Evolutionary conservation across 2,888 invertebrate genomes (phyloP).

Genomic region (Epistrophe grossulariae): DNA sequence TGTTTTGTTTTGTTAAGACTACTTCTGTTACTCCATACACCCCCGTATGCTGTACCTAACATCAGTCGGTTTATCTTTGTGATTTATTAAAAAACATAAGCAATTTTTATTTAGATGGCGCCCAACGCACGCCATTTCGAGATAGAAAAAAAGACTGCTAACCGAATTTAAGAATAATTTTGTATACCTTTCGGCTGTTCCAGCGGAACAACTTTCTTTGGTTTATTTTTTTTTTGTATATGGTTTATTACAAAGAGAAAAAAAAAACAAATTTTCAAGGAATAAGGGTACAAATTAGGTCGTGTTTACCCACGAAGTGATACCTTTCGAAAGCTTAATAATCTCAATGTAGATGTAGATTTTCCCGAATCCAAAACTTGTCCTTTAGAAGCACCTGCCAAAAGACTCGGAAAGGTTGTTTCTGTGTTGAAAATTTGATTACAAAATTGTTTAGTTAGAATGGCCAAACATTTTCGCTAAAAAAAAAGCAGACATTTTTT

Average conservation of each 20-base stretch:
- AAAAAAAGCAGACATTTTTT: not conserved
- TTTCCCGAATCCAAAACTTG: not conserved
- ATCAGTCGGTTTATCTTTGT: conserved; percentile 30
- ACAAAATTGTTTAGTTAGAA: conserved; percentile 57
- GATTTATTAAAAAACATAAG: conserved; percentile 35
- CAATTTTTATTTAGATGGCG: conserved; percentile 13
- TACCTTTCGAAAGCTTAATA: not conserved
- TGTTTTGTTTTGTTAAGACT: not conserved
- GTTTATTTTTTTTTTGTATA: not conserved
- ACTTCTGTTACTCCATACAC: not conserved
- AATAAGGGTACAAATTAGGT: not conserved
- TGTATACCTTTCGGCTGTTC: not conserved
- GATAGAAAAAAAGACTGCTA: conserved; percentile 3
- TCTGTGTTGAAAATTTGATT: conserved; percentile 58
- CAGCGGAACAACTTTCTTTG: not conserved
- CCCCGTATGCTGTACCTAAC: not conserved
- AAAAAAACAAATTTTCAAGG: not conserved
- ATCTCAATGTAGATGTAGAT: not conserved
- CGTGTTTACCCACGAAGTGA: not conserved
- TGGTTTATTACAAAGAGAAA: not conserved
- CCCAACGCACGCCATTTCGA: not conserved
- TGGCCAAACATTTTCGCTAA: conserved; percentile 33
- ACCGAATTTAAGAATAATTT: conserved; percentile 16
- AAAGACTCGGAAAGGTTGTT: not conserved
- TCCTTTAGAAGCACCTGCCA: not conserved